Conservation (phyloP, 2,113 vertebrate species). For the Gobiocypris rarus region DNA sequence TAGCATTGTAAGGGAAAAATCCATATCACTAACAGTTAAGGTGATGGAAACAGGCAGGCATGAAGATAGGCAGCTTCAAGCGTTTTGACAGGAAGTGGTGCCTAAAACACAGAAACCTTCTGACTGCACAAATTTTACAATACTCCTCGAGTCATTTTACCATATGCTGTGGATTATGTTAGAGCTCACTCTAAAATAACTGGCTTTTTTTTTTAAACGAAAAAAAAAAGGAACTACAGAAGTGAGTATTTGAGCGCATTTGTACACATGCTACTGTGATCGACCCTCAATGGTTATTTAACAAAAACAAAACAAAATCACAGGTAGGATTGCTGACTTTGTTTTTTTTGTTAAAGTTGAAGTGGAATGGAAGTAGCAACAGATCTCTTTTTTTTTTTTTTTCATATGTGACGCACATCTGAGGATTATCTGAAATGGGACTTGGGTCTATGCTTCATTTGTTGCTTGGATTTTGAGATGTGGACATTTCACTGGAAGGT, state of each 20-base stretch:
- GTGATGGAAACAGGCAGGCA: slow-evolving; percentile 44
- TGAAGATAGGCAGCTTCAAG: slow-evolving; percentile 18
- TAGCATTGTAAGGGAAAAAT: slow-evolving; percentile 45
- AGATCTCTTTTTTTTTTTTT: too few species aligned
- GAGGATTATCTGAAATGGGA: too few species aligned
- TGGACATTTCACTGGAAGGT: neutral
- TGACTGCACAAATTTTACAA: slow-evolving; percentile 23
- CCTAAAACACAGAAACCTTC: neutral
- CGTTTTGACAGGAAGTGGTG: slow-evolving; percentile 12
- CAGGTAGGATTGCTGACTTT: too few species aligned
- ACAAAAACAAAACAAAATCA: too few species aligned
- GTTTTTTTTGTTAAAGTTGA: too few species aligned
- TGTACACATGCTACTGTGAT: neutral
- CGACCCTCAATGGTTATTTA: too few species aligned
- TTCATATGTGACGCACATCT: too few species aligned
- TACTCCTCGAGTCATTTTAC: slow-evolving; percentile 5
- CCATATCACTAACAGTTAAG: slow-evolving; percentile 40
- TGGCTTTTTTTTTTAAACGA: slow-evolving; percentile 3
- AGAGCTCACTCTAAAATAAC: neutral
- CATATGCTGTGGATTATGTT: neutral
- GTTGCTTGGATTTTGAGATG: neutral
- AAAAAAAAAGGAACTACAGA: neutral
- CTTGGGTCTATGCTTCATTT: too few species aligned
- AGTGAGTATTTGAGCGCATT: too few species aligned
- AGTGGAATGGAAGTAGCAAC: too few species aligned